Evolutionary conservation across 2,888 invertebrate genomes (phyloP).

Genomic region (Gerris lacustris): DNA sequence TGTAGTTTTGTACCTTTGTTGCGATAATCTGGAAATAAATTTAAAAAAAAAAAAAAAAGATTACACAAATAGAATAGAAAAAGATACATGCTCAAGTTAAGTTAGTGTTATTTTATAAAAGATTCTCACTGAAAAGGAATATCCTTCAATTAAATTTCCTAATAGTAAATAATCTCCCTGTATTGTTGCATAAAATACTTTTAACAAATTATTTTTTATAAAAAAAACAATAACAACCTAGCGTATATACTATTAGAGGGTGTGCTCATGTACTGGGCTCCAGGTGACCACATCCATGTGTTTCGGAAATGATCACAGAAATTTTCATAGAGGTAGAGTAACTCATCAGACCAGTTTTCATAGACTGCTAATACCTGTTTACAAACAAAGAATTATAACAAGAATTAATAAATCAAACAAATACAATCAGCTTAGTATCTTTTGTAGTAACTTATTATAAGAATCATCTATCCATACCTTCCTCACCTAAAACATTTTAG

Average conservation of each 20-base stretch:
- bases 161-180: too few species aligned
- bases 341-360: conserved; percentile 74
- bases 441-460: too few species aligned
- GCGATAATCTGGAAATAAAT: conserved; percentile 40
- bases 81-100: conserved; percentile 9
- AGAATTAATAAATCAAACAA: too few species aligned
- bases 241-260: conserved; percentile 82
- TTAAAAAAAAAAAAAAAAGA: conserved; percentile 23
- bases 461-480: too few species aligned
- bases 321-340: conserved; percentile 74
- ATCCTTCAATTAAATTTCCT: too few species aligned
- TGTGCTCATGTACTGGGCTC: conserved; percentile 79
- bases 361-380: conserved; percentile 60
- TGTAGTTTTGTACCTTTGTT: conserved; percentile 71
- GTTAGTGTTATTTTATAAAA: neutral
- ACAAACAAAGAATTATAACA: neutral
- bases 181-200: too few species aligned
- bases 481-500: too few species aligned
- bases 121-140: too few species aligned
- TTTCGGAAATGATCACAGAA: conserved; percentile 88
- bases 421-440: too few species aligned
- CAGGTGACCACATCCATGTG: conserved; percentile 59
- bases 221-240: conserved; percentile 35
- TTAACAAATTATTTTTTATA: too few species aligned
- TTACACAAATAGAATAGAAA: conserved; percentile 3